Percentiles rank a stretch among this genome's conserved stretches.
Conservation (phyloP, 35 echinoderm and acorn worm genomes). For the Hemicentrotus pulcherrimus region DNA sequence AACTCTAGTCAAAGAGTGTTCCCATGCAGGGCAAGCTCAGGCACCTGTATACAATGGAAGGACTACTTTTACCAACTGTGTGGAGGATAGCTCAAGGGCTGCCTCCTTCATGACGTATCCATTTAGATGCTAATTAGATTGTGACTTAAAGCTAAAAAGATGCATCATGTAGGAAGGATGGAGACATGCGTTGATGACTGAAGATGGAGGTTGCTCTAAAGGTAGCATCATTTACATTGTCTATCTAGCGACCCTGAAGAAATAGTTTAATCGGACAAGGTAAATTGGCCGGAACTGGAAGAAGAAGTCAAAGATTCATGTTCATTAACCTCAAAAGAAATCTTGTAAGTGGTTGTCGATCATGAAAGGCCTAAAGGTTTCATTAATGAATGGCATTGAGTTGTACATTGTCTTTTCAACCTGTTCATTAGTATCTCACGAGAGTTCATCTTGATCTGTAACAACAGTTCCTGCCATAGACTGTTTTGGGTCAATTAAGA, state of each 20-base stretch:
- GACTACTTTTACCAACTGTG: background rate
- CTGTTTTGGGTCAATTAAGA: background rate
- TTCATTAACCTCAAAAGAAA: background rate
- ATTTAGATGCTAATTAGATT: slow-evolving; percentile 7
- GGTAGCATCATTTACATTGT: background rate
- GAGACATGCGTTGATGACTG: background rate
- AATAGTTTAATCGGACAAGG: background rate
- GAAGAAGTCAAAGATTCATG: background rate
- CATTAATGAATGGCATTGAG: background rate
- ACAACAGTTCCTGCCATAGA: background rate
- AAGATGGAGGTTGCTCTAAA: background rate
- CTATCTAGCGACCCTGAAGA: background rate
- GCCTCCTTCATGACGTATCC: background rate
- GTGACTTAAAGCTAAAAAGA: background rate
- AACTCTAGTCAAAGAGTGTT: background rate
- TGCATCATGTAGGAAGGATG: background rate
- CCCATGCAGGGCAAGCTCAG: background rate
- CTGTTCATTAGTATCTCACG: background rate
- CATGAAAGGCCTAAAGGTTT: background rate
- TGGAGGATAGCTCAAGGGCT: background rate
- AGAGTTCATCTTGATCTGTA: too few relatives aligned
- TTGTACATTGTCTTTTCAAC: background rate
- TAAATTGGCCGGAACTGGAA: background rate
- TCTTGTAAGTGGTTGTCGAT: background rate
- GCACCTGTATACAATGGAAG: background rate